phyloP scores from a whole-genome alignment of 2,113 vertebrate genomes.

The Lontra canadensis region DNA sequence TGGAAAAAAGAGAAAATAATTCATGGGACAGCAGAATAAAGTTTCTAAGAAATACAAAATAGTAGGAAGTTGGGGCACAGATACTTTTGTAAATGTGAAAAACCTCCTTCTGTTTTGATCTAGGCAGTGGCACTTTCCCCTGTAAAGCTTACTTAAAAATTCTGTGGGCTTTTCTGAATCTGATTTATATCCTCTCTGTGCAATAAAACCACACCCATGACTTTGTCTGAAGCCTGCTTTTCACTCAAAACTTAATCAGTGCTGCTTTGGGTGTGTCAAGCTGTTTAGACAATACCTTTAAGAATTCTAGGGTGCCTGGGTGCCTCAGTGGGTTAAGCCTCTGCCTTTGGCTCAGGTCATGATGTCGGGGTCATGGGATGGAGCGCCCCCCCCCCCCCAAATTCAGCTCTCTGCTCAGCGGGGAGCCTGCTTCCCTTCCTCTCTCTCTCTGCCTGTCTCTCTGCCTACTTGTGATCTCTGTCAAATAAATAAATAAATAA shows the following conservation, averaged over 20 bases:
- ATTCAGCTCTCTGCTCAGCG: no score
- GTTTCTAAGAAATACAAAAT: not conserved
- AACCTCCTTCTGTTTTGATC: not conserved
- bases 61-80: not conserved
- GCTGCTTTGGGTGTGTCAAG: not conserved
- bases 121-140: not conserved
- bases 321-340: no score
- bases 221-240: not conserved
- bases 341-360: no score
- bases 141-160: not conserved
- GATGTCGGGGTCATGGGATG: no score
- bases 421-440: no score
- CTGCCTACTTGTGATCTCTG: no score
- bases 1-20: not conserved
- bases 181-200: not conserved
- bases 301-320: not conserved
- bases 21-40: not conserved
- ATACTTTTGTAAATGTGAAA: not conserved
- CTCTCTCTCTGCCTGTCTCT: no score
- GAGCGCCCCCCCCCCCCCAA: no score
- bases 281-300: not conserved
- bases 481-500: no score
- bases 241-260: not conserved
- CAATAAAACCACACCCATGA: not conserved
- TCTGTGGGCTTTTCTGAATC: not conserved